phyloP scores from a whole-genome alignment of 2,113 vertebrate genomes.

The Tonatia bakeri region DNA sequence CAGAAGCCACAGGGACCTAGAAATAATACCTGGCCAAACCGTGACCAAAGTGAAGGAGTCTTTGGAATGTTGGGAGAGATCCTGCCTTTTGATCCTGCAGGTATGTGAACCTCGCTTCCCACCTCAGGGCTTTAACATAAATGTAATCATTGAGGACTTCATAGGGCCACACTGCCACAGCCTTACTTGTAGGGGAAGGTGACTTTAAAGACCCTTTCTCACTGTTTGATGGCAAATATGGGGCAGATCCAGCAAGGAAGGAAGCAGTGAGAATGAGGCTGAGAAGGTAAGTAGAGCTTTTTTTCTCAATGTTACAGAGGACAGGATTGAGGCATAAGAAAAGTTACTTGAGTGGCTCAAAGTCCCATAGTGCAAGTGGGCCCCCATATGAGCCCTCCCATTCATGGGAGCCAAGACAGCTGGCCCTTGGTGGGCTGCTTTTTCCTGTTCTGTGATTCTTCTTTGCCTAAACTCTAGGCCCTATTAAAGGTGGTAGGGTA shows the following conservation, averaged over 20 bases:
- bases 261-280: not conserved
- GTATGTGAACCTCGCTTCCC: conserved; percentile 76
- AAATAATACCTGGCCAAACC: conserved; percentile 99
- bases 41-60: conserved; percentile 94
- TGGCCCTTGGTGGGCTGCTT: not conserved
- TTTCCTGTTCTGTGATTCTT: not conserved
- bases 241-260: not conserved
- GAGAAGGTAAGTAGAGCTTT: not conserved
- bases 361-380: not conserved
- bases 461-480: not conserved
- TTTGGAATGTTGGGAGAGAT: conserved; percentile 95
- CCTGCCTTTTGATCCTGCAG: conserved; percentile 97
- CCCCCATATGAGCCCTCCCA: not conserved
- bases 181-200: not conserved
- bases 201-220: not conserved
- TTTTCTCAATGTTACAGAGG: not conserved
- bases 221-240: not conserved
- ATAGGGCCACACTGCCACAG: not conserved
- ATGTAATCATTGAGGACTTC: not conserved
- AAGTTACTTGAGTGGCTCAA: not conserved
- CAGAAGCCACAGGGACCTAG: conserved; percentile 96
- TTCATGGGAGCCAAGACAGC: not conserved
- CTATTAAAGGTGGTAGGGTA: not conserved
- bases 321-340: not conserved
- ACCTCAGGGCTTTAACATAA: not conserved